Evolutionary conservation across 2,113 vertebrate genomes (phyloP), one percentile per base, ranked within the genome.

Genomic region (Charadrius vociferus): DNA sequence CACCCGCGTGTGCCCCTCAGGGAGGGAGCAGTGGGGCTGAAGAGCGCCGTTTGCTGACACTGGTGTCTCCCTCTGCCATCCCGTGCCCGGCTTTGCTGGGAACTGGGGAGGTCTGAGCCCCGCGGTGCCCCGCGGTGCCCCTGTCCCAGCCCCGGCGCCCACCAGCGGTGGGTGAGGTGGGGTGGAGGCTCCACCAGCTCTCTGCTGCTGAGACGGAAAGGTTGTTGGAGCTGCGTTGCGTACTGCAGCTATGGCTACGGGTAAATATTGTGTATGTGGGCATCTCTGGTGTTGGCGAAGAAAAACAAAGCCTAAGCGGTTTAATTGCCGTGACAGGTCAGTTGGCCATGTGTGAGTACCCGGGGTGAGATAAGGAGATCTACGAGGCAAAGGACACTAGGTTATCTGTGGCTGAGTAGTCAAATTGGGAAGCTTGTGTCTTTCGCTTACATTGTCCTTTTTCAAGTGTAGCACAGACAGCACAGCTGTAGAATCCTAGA

Each of bases 1-100:
- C 21, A 2, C 30, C 8, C 50, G 1, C 3, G 16, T 5, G 23
- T 39, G 50, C n/a, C 52, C 17, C n/a, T 29, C 12, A 1, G 21
- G 2, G 4, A 39, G n/a, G 61, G 34, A 37, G 49, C 16, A 21
- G 30, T 32, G 1, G 26, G 43, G 58, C 34, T 34, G 5, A 49
- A 3, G 10, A 26, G 14, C 21, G 15, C 21, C 1, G 2, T 37
- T 47, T 37, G 27, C 58, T 4, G 23, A 4, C 10, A 5, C 39
- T 4, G 41, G 22, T 21, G 6, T 18, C 49, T 65, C 14, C 7
- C 41, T 49, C 37, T 12, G 39, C 43, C 14, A 16, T 4, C 24
- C 39, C 8, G 0, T 6, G 8, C 6, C 34, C 34, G 52, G 62
- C 43, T 77, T 41, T 17, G 20, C 53, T 36, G 36, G 37, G 30